Evolutionary conservation across 2,113 vertebrate species (phyloP).

Genomic region (cat (Felis catus)): DNA sequence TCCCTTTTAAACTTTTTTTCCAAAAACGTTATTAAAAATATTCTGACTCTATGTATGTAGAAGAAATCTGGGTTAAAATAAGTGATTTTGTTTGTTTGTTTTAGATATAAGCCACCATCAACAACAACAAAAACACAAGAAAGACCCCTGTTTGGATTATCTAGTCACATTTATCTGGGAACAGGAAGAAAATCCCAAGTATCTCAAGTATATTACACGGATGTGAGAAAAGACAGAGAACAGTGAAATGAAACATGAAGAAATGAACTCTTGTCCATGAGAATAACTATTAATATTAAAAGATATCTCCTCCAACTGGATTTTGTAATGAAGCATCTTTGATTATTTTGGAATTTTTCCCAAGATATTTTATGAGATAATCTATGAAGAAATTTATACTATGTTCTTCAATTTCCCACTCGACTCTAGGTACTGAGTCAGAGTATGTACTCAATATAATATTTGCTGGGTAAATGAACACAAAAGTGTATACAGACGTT

Average conservation of each 20-base stretch:
- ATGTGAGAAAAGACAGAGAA: background rate
- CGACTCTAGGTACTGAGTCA: background rate
- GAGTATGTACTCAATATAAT: background rate
- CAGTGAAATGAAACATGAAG: background rate
- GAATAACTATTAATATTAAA: background rate
- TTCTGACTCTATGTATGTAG: background rate
- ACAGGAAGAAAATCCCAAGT: background rate
- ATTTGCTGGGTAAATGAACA: background rate
- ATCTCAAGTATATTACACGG: background rate
- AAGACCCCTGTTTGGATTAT: background rate
- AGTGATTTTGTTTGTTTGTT: background rate
- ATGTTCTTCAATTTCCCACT: background rate
- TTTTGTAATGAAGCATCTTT: background rate
- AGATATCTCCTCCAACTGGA: background rate
- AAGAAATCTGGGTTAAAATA: background rate
- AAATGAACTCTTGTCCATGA: background rate
- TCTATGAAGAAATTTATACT: background rate
- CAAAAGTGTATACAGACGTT: background rate
- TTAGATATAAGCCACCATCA: background rate
- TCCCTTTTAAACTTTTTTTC: background rate
- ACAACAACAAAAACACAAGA: background rate
- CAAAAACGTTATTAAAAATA: background rate
- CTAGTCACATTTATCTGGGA: background rate
- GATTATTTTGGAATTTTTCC: background rate
- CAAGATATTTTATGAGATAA: background rate